Evolutionary conservation across 2,113 vertebrate genomes (phyloP).

Genomic region (Myodes glareolus): DNA sequence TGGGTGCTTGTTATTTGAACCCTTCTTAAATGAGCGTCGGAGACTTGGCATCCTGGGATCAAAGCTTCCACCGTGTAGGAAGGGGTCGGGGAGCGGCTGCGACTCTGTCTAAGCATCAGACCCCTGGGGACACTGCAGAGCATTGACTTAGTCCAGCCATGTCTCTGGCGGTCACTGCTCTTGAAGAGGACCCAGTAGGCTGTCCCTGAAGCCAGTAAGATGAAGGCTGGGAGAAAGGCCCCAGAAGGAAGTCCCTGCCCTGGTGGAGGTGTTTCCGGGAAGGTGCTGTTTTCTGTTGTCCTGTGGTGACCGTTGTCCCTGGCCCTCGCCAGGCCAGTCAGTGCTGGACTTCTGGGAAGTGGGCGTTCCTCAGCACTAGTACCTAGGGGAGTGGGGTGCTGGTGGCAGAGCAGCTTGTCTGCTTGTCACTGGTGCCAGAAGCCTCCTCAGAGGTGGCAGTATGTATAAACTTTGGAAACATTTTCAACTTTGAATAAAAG

Average conservation of each 20-base stretch:
- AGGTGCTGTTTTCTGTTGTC: fast-evolving
- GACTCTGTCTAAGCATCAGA: not conserved
- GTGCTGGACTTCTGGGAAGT: not conserved
- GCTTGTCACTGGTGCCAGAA: not conserved
- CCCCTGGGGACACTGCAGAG: not conserved
- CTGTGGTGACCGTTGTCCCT: fast-evolving
- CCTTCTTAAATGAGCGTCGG: not conserved
- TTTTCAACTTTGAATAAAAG: conserved; percentile 64
- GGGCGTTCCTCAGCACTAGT: not conserved
- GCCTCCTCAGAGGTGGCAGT: not conserved
- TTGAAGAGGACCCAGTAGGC: fast-evolving
- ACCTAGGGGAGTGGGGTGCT: fast-evolving
- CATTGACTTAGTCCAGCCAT: fast-evolving
- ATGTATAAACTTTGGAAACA: not conserved
- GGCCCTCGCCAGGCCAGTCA: not conserved
- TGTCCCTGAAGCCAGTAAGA: fast-evolving
- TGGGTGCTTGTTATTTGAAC: conserved; percentile 80
- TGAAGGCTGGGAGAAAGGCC: not conserved
- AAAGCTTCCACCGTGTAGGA: not conserved
- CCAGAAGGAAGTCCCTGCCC: too few relatives aligned
- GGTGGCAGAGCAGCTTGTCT: not conserved
- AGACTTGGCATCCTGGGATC: not conserved
- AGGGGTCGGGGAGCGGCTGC: not conserved
- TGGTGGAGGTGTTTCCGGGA: not conserved
- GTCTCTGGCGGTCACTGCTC: not conserved